Percentiles rank a stretch among this genome's conserved stretches.
Evolutionary conservation across 2,888 invertebrate species (phyloP).

Genomic region (Ecliptopera silaceata): DNA sequence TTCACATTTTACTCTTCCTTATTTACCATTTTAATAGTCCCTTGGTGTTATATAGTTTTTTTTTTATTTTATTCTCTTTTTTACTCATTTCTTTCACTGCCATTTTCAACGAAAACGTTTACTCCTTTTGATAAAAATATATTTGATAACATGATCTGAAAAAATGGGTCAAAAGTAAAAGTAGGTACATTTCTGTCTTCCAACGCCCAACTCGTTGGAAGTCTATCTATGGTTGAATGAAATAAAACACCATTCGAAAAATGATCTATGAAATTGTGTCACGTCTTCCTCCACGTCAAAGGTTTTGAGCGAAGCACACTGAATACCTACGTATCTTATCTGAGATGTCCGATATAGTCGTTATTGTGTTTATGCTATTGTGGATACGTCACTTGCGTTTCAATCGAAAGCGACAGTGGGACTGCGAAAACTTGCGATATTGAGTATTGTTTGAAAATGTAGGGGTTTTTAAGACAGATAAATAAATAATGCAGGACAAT

Average conservation of each 20-base stretch:
- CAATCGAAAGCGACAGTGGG: slow-evolving; percentile 51
- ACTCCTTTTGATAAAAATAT: slow-evolving; percentile 2
- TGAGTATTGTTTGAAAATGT: slow-evolving; percentile 23
- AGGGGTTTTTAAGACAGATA: no score
- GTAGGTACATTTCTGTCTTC: background rate
- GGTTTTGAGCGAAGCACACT: slow-evolving; percentile 49
- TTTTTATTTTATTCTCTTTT: background rate
- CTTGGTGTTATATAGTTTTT: no score
- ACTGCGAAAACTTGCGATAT: slow-evolving; percentile 46
- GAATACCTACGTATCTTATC: slow-evolving; percentile 58
- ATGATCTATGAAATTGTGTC: slow-evolving; percentile 23
- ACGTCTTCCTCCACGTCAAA: slow-evolving; percentile 45
- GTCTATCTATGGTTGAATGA: background rate
- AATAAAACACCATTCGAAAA: slow-evolving; percentile 17
- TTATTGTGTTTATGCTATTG: slow-evolving; percentile 57
- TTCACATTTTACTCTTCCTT: no score
- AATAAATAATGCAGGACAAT: no score
- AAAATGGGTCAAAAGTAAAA: background rate
- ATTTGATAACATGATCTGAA: slow-evolving; percentile 1
- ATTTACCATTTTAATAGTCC: no score
- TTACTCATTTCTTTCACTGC: background rate
- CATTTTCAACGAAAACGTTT: background rate
- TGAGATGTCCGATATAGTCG: slow-evolving; percentile 59
- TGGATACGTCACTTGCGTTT: slow-evolving; percentile 50
- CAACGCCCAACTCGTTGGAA: no score